These are phyloP conservation scores for Colostygia pectinataria DNA, from an alignment of 2,888 invertebrate genomes.

Conservation along the genomic window DNA sequence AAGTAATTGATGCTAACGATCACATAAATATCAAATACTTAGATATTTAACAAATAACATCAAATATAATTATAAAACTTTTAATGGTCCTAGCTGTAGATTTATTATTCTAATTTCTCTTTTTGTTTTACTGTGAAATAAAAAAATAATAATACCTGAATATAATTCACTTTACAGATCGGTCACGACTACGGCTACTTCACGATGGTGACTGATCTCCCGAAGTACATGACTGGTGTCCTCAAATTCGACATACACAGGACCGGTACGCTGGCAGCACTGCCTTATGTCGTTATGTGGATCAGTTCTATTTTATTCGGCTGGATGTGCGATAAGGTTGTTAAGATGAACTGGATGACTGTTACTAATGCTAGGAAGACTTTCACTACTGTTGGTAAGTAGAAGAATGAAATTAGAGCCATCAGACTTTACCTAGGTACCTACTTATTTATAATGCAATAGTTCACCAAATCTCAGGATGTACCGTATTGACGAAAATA, in stretches of 20 bases:
- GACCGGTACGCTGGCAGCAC: slow-evolving; percentile 85
- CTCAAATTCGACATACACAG: slow-evolving; percentile 85
- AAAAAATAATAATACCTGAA: too few relatives aligned
- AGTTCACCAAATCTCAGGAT: too few relatives aligned
- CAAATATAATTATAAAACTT: too few relatives aligned
- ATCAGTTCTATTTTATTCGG: slow-evolving; percentile 85
- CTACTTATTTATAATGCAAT: too few relatives aligned
- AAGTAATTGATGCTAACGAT: slow-evolving; percentile 11
- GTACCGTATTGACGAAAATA: too few relatives aligned
- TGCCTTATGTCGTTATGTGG: slow-evolving; percentile 88
- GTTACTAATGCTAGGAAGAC: slow-evolving; percentile 84
- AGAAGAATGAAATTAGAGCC: too few relatives aligned
- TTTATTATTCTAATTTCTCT: too few relatives aligned
- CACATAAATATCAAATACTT: slow-evolving; percentile 3
- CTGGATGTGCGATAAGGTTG: slow-evolving; percentile 87
- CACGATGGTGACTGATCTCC: slow-evolving; percentile 87
- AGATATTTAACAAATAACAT: too few relatives aligned
- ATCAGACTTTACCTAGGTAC: too few relatives aligned
- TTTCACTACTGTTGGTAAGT: slow-evolving; percentile 86
- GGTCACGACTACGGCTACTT: slow-evolving; percentile 89
- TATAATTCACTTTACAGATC: slow-evolving; percentile 52
- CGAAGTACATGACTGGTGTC: slow-evolving; percentile 87
- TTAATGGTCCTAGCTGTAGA: too few relatives aligned
- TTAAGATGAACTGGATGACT: slow-evolving; percentile 82
- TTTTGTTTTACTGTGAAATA: too few relatives aligned